Percentiles rank a stretch among this genome's conserved stretches.
Conservation (phyloP, 1,140 invertebrate species). For the Berghia stephanieae region DNA sequence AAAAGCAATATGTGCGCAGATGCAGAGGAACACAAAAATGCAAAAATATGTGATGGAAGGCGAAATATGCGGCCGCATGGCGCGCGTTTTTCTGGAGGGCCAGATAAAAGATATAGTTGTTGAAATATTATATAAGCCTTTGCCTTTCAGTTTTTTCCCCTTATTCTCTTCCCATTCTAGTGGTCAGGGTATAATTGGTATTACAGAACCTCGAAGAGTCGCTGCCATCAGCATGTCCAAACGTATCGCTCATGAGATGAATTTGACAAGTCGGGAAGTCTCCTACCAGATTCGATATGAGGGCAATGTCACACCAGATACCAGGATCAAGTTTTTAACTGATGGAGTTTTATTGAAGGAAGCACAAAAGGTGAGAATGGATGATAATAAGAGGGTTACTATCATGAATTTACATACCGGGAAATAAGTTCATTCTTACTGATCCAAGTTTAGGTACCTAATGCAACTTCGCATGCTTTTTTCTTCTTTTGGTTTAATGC, state of each 20-base stretch:
- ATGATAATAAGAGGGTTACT: too few species aligned
- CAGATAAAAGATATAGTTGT: neutral
- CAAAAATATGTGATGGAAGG: too few species aligned
- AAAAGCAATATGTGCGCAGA: neutral
- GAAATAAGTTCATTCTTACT: too few species aligned
- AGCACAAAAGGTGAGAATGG: conserved; percentile 66
- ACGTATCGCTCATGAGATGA: conserved; percentile 91
- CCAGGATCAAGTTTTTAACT: conserved; percentile 99
- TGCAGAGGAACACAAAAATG: too few species aligned
- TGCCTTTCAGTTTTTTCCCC: neutral
- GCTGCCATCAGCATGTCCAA: conserved; percentile 97
- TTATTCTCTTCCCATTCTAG: conserved; percentile 44
- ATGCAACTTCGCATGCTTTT: too few species aligned
- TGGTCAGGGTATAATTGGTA: conserved; percentile 83
- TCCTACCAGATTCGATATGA: conserved; percentile 97
- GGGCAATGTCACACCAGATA: conserved; percentile 87
- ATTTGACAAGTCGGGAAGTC: conserved; percentile 80
- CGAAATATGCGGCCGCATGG: too few species aligned
- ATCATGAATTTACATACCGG: too few species aligned
- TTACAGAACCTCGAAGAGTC: conserved; percentile 96
- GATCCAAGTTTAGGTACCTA: too few species aligned
- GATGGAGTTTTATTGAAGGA: conserved; percentile 96
- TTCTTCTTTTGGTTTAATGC: too few species aligned
- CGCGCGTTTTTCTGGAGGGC: neutral
- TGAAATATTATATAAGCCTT: neutral